Evolutionary conservation across 2,797 vertebrate species (phyloP).

Genomic region (Threskiornis aethiopicus): DNA sequence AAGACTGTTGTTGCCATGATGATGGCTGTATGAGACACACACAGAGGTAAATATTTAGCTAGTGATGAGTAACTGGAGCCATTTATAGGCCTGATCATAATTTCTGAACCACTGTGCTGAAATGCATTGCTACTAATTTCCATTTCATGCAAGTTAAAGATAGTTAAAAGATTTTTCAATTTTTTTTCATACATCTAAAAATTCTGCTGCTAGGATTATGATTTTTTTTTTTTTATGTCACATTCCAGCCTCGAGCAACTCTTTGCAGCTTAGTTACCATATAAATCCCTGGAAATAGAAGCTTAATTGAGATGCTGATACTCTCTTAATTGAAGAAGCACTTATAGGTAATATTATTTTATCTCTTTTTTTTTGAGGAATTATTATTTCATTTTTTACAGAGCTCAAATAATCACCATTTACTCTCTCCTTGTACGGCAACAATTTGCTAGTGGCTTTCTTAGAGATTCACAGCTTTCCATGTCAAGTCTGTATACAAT

Average conservation of each 20-base stretch:
- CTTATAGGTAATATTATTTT: not conserved
- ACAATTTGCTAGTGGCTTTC: not conserved
- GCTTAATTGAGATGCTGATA: not conserved
- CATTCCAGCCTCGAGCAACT: not conserved
- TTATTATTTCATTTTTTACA: not conserved
- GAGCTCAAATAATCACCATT: not conserved
- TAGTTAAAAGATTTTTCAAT: not conserved
- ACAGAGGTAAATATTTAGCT: not conserved
- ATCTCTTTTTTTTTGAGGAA: not conserved
- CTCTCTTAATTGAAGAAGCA: not conserved
- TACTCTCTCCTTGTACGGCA: not conserved
- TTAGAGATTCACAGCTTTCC: not conserved
- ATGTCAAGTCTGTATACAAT: not conserved
- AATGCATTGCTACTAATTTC: not conserved
- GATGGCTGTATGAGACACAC: not conserved
- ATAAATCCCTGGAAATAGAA: conserved; percentile 4
- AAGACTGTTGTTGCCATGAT: not conserved
- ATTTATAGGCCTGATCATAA: not conserved
- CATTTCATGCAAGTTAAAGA: not conserved
- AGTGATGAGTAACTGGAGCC: not conserved
- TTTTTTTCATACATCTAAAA: not conserved
- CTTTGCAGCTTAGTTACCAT: not conserved
- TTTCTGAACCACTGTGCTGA: not conserved
- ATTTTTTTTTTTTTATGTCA: not conserved
- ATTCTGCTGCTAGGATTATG: not conserved